These are phyloP conservation scores for Naso thynnoides DNA, from an alignment of 2,797 vertebrate genomes.

Conservation along the genomic window DNA sequence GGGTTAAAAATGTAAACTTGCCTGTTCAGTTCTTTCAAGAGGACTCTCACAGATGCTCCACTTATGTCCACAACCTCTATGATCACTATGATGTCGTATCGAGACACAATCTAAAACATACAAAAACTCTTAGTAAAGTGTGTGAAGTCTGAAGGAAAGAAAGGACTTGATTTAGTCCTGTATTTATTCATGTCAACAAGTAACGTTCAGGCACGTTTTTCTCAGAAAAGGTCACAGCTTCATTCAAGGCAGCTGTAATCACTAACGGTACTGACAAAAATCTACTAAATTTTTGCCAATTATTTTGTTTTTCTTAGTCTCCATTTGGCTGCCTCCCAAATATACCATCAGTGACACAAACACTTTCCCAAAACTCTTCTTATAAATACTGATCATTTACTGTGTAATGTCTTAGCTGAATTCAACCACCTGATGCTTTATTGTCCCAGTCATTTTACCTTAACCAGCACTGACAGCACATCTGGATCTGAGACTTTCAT, in stretches of 20 bases:
- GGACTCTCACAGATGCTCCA: slow-evolving; percentile 57
- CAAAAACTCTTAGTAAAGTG: neutral
- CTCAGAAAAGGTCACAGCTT: neutral
- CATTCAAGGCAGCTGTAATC: neutral
- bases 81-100: slow-evolving; percentile 79
- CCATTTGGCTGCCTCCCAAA: slow-evolving; percentile 17
- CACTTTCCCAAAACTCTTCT: neutral
- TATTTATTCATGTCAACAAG: too few relatives aligned
- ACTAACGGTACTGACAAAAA: neutral
- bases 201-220: neutral
- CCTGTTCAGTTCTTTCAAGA: slow-evolving; percentile 77
- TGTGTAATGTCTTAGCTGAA: neutral
- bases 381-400: neutral
- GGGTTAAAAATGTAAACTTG: slow-evolving; percentile 18
- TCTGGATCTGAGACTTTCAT: slow-evolving; percentile 69
- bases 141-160: neutral
- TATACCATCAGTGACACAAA: neutral
- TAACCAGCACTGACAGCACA: slow-evolving; percentile 66
- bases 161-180: neutral
- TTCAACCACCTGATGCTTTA: neutral
- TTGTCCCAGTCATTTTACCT: slow-evolving; percentile 55
- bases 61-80: slow-evolving; percentile 77
- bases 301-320: neutral
- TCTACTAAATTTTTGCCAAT: neutral
- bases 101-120: slow-evolving; percentile 71